Conservation (phyloP, 64 coral and sea anemone genomes). For the Montipora cactus region DNA sequence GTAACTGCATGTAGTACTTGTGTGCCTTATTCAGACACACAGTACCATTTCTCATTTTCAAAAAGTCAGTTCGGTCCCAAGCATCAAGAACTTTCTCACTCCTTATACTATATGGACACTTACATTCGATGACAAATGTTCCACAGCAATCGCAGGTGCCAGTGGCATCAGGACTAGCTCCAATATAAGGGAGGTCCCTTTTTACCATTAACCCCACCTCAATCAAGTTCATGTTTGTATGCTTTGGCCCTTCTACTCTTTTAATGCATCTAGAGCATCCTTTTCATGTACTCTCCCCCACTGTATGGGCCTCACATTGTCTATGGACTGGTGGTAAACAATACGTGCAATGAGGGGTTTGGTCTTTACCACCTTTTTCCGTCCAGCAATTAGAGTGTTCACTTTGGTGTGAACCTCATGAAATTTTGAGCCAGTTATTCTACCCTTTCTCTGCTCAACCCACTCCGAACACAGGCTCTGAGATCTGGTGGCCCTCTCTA, state of each 20-base stretch:
- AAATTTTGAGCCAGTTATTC: background rate
- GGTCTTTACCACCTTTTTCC: background rate
- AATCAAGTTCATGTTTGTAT: background rate
- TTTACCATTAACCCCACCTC: constrained; percentile 14
- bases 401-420: background rate
- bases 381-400: background rate
- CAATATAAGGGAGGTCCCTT: constrained; percentile 52
- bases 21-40: background rate
- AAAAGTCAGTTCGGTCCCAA: constrained; percentile 32
- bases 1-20: constrained; percentile 44
- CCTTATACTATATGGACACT: constrained; percentile 45
- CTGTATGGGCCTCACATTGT: no score
- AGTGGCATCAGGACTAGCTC: constrained; percentile 57
- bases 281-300: no score
- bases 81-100: constrained; percentile 9
- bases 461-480: background rate
- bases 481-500: background rate
- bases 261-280: no score
- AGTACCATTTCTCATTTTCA: constrained; percentile 4
- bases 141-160: constrained; percentile 53
- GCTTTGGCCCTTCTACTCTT: no score
- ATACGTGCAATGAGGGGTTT: no score
- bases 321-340: no score
- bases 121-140: constrained; percentile 57
- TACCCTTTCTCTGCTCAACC: background rate